These are phyloP conservation scores for Tenthredo distinguenda DNA, from an alignment of 2,888 invertebrate genomes.

Conservation along the genomic window DNA sequence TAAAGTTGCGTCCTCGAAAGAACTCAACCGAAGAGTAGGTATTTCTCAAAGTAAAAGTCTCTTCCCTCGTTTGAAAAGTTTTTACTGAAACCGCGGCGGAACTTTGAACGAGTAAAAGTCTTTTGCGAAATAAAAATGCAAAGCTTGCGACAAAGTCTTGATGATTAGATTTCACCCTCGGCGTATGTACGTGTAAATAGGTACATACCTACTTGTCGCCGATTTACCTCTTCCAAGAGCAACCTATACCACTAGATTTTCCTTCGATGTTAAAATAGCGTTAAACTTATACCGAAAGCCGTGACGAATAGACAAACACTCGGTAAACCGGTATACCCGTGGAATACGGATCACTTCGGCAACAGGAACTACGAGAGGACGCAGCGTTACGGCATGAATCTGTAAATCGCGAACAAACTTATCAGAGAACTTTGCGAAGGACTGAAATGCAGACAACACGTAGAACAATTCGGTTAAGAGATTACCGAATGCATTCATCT, in stretches of 20 bases:
- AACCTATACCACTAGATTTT: background rate
- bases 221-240: background rate
- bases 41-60: constrained; percentile 33
- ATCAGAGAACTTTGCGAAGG: background rate
- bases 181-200: background rate
- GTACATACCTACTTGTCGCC: background rate
- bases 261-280: constrained; percentile 12
- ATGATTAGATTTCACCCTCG: constrained; percentile 22
- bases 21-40: constrained; percentile 20
- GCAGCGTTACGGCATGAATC: constrained; percentile 6
- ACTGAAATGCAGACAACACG: background rate
- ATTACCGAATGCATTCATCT: background rate
- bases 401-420: background rate
- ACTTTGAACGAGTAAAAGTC: constrained; percentile 3
- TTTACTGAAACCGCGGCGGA: background rate
- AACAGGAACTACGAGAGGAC: background rate
- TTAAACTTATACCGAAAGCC: constrained; percentile 28
- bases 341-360: constrained; percentile 15
- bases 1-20: background rate
- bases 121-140: constrained; percentile 27
- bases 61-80: constrained; percentile 9
- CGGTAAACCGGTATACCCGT: background rate
- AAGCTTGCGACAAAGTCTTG: constrained; percentile 10
- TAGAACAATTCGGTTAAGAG: background rate
- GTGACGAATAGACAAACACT: constrained; percentile 14